Evolutionary conservation across 2,113 vertebrate species (phyloP).

Genomic region (Tylochromis polylepis): DNA sequence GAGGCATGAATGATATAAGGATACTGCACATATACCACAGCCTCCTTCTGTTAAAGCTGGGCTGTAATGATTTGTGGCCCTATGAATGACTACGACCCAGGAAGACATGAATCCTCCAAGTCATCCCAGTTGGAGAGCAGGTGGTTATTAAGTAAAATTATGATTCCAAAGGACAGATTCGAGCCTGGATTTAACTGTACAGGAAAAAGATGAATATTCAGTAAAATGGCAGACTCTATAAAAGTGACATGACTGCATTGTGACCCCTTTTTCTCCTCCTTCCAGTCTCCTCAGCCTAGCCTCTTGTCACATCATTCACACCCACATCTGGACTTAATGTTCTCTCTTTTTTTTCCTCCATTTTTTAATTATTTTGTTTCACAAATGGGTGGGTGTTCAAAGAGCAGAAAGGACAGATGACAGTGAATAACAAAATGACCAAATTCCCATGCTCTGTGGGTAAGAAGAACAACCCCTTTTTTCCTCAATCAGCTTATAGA

Average conservation of each 20-base stretch:
- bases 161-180: neutral
- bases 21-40: neutral
- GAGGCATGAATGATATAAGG: neutral
- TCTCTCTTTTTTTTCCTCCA: neutral
- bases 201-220: neutral
- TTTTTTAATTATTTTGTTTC: neutral
- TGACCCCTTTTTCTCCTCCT: neutral
- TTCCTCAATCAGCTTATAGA: constrained; percentile 17
- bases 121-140: neutral
- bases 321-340: neutral
- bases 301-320: neutral
- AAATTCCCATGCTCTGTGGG: neutral
- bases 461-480: neutral
- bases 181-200: neutral
- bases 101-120: neutral
- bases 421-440: neutral
- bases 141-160: neutral
- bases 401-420: neutral
- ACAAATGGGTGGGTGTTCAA: neutral
- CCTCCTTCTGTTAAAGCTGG: neutral
- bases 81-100: neutral
- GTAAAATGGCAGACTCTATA: neutral
- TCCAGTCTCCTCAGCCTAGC: neutral
- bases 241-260: neutral
- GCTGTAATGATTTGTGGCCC: neutral